phyloP scores from a whole-genome alignment of 2,888 invertebrate species.

The Abscondita cerata region DNA sequence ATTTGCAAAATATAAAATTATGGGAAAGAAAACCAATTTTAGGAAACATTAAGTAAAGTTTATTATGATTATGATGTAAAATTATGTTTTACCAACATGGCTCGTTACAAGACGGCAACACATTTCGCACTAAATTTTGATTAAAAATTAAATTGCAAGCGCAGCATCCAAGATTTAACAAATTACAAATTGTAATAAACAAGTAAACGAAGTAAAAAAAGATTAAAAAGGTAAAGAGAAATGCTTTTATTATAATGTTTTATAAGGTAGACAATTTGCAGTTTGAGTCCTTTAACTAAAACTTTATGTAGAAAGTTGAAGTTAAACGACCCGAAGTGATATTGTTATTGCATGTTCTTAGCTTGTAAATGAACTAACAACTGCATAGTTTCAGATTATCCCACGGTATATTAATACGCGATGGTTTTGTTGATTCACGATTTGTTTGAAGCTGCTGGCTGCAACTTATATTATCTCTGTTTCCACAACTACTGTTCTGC shows the following conservation, averaged over 20 bases:
- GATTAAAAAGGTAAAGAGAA: background rate
- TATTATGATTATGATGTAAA: background rate
- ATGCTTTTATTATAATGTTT: background rate
- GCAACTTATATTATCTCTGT: constrained; percentile 32
- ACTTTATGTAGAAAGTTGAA: constrained; percentile 17
- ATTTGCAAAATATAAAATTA: constrained; percentile 1
- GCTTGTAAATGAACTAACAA: constrained; percentile 33
- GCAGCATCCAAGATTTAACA: too few relatives aligned
- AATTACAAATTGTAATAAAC: background rate
- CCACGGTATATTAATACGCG: constrained; percentile 14
- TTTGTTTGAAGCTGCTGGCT: constrained; percentile 21
- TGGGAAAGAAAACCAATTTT: constrained; percentile 6
- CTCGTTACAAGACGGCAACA: background rate
- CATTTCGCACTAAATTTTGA: constrained; percentile 11
- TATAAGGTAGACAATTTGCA: constrained; percentile 3
- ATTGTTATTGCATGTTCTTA: constrained; percentile 33
- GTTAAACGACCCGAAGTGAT: constrained; percentile 27
- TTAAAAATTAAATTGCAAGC: constrained; percentile 7
- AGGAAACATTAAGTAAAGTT: constrained; percentile 5
- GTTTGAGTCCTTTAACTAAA: constrained; percentile 10
- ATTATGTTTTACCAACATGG: background rate
- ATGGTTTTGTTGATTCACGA: constrained; percentile 25
- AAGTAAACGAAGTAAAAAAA: background rate
- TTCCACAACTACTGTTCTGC: constrained; percentile 22
- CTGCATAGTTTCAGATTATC: constrained; percentile 30